A percentile compares a stretch with the other conserved stretches of the same genome.
Conservation (phyloP, 2,888 invertebrate genomes). For the Archips crataeganus region DNA sequence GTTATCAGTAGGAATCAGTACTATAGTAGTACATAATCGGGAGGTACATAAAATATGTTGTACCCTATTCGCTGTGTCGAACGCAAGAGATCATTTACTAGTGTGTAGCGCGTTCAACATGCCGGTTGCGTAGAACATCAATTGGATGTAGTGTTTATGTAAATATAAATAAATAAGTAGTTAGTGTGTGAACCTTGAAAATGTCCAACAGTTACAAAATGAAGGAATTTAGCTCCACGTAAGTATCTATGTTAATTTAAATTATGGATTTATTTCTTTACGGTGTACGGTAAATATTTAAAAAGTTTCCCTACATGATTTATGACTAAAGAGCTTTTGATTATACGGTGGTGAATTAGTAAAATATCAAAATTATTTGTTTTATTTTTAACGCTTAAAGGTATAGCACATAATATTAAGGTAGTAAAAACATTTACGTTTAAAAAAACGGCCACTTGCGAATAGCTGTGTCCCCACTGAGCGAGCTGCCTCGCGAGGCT, state of each 20-base stretch:
- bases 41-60: background rate
- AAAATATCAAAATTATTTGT: too few species aligned
- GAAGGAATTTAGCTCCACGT: constrained; percentile 83
- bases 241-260: constrained; percentile 56
- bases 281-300: background rate
- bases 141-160: constrained; percentile 50
- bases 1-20: background rate
- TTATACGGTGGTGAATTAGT: too few species aligned
- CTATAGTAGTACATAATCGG: constrained; percentile 14
- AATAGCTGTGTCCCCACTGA: too few species aligned
- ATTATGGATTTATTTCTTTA: background rate
- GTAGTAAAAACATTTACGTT: too few species aligned
- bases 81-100: constrained; percentile 59
- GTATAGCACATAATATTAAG: too few species aligned
- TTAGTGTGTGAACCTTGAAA: constrained; percentile 51
- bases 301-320: background rate
- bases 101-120: constrained; percentile 59
- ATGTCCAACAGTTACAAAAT: constrained; percentile 79
- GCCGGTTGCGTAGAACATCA: constrained; percentile 58
- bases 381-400: too few species aligned
- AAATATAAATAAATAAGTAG: constrained; percentile 11
- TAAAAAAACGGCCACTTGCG: too few species aligned
- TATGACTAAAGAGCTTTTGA: too few species aligned
- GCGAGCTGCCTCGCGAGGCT: too few species aligned
- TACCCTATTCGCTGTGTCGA: constrained; percentile 46